Evolutionary conservation across 1,140 invertebrate species (phyloP).

Genomic region (Lycorma delicatula): DNA sequence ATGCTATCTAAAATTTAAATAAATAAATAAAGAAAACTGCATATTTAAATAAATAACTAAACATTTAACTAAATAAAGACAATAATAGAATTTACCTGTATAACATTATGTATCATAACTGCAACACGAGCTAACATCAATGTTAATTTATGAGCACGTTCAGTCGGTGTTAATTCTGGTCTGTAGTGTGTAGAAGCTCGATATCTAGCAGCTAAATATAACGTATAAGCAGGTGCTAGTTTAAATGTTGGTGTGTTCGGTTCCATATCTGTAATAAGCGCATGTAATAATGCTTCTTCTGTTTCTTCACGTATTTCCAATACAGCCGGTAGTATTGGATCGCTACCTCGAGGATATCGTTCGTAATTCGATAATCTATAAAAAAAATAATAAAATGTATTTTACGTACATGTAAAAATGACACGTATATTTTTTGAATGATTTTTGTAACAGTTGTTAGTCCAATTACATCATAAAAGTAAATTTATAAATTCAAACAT

Average conservation of each 20-base stretch:
- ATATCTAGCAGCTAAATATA: constrained; percentile 88
- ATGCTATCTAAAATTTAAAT: too few species aligned
- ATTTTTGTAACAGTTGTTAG: not conserved
- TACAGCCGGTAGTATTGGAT: constrained; percentile 87
- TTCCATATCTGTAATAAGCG: constrained; percentile 80
- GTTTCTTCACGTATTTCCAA: constrained; percentile 91
- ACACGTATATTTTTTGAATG: not conserved
- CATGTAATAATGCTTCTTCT: constrained; percentile 81
- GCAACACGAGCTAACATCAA: constrained; percentile 84
- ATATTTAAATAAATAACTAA: too few species aligned
- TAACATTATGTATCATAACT: constrained; percentile 71
- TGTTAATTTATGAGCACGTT: constrained; percentile 82
- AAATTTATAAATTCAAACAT: too few species aligned
- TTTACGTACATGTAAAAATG: not conserved
- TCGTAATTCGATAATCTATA: constrained; percentile 45
- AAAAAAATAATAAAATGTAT: too few species aligned
- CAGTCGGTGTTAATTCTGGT: constrained; percentile 81
- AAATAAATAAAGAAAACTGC: too few species aligned
- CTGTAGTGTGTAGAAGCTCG: constrained; percentile 88
- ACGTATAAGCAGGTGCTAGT: constrained; percentile 87
- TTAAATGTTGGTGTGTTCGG: constrained; percentile 75
- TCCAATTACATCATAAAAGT: too few species aligned
- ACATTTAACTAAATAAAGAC: too few species aligned
- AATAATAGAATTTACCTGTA: constrained; percentile 62
- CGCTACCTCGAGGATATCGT: constrained; percentile 54